Conservation (phyloP, 2,888 invertebrate genomes). For the Penaeus monodon region DNA sequence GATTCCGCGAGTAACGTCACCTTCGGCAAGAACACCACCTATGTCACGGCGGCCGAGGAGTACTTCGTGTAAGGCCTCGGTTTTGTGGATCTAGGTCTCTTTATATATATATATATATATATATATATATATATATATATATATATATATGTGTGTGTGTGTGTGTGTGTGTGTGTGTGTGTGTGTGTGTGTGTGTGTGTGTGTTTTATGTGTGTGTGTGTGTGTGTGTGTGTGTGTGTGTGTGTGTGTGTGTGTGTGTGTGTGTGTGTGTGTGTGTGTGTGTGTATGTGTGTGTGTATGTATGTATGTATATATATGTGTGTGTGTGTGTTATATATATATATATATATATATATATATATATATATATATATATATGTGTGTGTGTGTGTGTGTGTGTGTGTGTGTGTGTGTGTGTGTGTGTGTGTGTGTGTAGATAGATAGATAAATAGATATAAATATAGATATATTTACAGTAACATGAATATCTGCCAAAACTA, state of each 20-base stretch:
- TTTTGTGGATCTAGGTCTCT: not conserved
- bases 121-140: no score
- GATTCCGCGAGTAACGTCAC: constrained; percentile 22
- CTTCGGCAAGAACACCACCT: not conserved
- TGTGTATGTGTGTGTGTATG: no score
- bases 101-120: no score
- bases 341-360: not conserved
- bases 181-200: not conserved
- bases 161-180: no score
- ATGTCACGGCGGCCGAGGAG: constrained; percentile 26
- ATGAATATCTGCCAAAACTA: no score
- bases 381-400: not conserved
- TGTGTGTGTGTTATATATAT: no score
- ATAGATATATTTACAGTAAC: no score
- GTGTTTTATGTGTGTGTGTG: not conserved
- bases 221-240: not conserved
- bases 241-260: no score
- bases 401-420: not conserved
- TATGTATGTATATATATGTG: not conserved
- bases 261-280: no score
- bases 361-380: not conserved
- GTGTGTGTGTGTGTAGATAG: not conserved
- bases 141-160: no score
- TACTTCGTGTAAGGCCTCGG: constrained; percentile 41
- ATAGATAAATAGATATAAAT: no score